A percentile compares a stretch with the other conserved stretches of the same genome.
Evolutionary conservation across 2,797 vertebrate genomes (phyloP).

Genomic region (Onychomys torridus): DNA sequence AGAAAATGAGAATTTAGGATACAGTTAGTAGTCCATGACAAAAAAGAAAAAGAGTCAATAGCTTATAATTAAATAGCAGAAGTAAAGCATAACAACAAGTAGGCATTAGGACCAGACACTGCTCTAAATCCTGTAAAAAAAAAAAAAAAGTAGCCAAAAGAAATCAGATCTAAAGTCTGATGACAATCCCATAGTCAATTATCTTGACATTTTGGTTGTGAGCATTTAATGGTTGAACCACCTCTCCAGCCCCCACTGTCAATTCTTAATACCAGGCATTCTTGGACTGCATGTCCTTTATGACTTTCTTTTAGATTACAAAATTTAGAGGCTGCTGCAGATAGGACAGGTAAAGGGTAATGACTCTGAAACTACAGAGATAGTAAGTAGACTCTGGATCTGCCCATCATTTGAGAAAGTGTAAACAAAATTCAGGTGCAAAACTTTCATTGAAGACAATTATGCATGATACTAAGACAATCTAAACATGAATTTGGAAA

Average conservation of each 20-base stretch:
- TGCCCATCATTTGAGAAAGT: conserved; percentile 2
- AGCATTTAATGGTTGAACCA: not conserved
- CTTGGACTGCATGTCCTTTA: not conserved
- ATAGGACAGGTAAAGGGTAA: not conserved
- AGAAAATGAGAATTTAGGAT: not conserved
- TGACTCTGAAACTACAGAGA: not conserved
- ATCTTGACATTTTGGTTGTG: not conserved
- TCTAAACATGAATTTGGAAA: conserved; percentile 18
- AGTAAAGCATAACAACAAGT: too few relatives aligned
- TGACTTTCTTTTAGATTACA: not conserved
- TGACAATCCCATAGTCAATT: not conserved
- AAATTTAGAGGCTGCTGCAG: not conserved
- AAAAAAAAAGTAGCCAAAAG: conserved; percentile 11
- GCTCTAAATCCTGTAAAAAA: conserved; percentile 19
- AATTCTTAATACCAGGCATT: not conserved
- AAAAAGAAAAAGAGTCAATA: not conserved
- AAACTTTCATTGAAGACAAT: conserved; percentile 8
- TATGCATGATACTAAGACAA: not conserved
- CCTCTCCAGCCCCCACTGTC: too few relatives aligned
- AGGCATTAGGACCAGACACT: not conserved
- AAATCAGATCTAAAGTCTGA: not conserved
- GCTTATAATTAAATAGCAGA: not conserved
- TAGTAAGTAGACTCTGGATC: not conserved
- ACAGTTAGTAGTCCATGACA: not conserved
- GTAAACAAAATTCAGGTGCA: conserved; percentile 21